Evolutionary conservation across 1,140 invertebrate species (phyloP), one percentile per base, ranked within the genome.

Genomic region (Hypsibius dujardini): DNA sequence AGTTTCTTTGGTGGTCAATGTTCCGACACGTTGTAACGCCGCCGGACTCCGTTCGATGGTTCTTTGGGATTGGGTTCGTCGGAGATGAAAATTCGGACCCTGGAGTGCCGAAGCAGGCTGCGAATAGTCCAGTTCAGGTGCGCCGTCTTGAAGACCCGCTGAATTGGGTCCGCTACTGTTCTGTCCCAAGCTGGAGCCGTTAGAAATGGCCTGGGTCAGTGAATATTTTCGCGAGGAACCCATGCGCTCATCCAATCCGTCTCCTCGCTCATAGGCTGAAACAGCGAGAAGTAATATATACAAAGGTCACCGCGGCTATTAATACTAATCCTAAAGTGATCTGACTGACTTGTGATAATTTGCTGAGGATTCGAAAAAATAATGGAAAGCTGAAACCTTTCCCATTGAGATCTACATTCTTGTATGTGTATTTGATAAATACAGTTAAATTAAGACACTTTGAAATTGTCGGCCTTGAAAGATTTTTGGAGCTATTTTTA

Each of bases 31-130:
- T 3, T 42, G 62, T 3, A 67, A 42, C 7, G 62, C 62, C 62
- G 62, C 62, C 62, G 62, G 62, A 67, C 62, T 67, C 3, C 62
- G 62, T 45, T 67, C 62, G 62, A 15, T 67, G 12, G 12, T 42
- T 12, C 62, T 12, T 45, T 12, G 12, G 45, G 62, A 67, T 42
- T 67, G 62, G 3, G 62, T 67, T 7, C 62, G 62, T 67, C 62
- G 62, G 12, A 67, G 62, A 7, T 15, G 62, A 42, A 7, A 45
- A 67, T 45, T 56, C 7, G n/a, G 50, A n/a, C 7, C 62, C 3
- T 42, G 62, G 42, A 67, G 7, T 12, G 62, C 62, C 12, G 62
- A 12, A 12, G 42, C 12, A 3, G 62, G 62, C 42, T 12, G 62
- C 62, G 45, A 7, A 42, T 3, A 7, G 62, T 67, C 42, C 62